These are phyloP conservation scores for Tigriopus japonicus DNA, from an alignment of 1,140 invertebrate genomes.

Conservation along the genomic window DNA sequence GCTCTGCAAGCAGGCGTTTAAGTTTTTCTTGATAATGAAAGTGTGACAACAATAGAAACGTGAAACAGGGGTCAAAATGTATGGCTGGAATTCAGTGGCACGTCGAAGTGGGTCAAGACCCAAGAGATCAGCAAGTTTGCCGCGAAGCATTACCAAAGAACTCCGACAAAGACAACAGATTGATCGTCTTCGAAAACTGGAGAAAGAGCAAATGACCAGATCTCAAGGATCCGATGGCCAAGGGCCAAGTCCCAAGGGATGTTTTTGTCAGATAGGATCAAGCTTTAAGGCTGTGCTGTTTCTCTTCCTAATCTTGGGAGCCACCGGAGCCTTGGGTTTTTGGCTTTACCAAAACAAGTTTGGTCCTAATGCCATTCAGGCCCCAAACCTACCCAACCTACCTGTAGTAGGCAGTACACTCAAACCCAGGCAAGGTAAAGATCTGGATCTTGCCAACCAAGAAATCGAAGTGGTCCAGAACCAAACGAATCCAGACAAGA, in stretches of 20 bases:
- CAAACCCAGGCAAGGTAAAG: no score
- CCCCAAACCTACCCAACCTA: no score
- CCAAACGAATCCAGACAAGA: no score
- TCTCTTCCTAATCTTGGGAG: neutral
- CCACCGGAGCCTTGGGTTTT: neutral
- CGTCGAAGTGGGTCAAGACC: neutral
- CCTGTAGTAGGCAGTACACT: no score
- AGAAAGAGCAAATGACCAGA: no score
- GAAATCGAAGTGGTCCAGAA: no score
- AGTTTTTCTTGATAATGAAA: no score
- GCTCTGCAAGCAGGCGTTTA: no score
- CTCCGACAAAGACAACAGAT: neutral
- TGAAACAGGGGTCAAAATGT: neutral
- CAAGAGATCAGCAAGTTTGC: neutral
- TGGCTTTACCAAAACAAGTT: neutral
- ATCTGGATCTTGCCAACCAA: no score
- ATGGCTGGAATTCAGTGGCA: neutral
- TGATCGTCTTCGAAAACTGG: neutral
- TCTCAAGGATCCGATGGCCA: no score
- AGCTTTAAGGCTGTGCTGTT: neutral
- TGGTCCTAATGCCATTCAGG: neutral
- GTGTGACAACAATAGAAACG: no score
- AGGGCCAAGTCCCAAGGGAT: neutral
- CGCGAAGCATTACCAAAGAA: neutral
- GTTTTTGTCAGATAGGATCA: slow-evolving; percentile 9